phyloP scores from a whole-genome alignment of 2,797 vertebrate genomes.

The Natrix natrix region DNA sequence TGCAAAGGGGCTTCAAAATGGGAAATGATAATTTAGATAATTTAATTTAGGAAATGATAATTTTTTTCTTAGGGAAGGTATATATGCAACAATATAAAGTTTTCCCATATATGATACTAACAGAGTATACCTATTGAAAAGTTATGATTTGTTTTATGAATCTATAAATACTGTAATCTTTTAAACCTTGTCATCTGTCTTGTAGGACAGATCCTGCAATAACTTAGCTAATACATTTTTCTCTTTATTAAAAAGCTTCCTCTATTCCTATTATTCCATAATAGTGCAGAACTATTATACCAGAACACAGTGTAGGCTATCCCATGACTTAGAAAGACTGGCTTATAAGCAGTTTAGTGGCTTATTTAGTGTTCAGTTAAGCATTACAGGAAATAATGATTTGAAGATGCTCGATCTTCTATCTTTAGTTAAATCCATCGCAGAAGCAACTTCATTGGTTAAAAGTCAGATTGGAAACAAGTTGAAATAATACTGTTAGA shows the following conservation, averaged over 20 bases:
- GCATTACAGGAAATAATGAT: background rate
- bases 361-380: background rate
- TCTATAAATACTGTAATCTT: background rate
- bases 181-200: background rate
- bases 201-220: background rate
- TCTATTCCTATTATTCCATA: background rate
- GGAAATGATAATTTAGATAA: background rate
- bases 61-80: background rate
- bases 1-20: background rate
- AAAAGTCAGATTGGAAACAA: background rate
- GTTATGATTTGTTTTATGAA: background rate
- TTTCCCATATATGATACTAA: background rate
- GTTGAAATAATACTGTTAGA: background rate
- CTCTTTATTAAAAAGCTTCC: background rate
- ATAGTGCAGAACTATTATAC: background rate
- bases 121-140: background rate
- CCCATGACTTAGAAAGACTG: background rate
- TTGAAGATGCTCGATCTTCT: background rate
- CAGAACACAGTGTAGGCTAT: background rate
- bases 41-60: no score
- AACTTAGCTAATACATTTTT: background rate
- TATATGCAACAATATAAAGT: background rate
- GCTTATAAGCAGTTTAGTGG: background rate
- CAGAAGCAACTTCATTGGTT: background rate
- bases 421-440: background rate